Conservation (phyloP, 2,888 invertebrate species). For the Rugalucina vietnamica region DNA sequence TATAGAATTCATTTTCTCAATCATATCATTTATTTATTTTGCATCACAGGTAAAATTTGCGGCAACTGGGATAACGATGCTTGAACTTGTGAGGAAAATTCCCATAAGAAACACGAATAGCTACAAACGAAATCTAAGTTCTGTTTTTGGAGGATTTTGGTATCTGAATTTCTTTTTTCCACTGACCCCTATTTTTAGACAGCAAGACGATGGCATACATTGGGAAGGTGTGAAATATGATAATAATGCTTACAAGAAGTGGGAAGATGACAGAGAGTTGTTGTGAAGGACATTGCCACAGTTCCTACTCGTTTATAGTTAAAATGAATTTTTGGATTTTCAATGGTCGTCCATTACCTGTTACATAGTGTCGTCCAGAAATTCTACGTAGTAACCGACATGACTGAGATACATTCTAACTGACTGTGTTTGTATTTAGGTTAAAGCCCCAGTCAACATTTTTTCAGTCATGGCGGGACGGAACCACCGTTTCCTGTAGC, state of each 20-base stretch:
- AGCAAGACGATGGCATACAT: conserved; percentile 66
- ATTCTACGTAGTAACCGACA: too few species aligned
- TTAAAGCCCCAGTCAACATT: too few species aligned
- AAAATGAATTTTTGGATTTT: too few species aligned
- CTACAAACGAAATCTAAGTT: conserved; percentile 62
- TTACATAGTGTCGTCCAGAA: too few species aligned
- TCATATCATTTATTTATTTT: conserved; percentile 61
- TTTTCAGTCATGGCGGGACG: too few species aligned
- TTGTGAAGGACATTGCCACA: too few species aligned
- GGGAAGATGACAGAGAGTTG: not conserved
- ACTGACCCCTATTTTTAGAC: conserved; percentile 69
- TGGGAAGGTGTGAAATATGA: conserved; percentile 71
- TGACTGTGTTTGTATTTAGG: too few species aligned
- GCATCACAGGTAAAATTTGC: conserved; percentile 56
- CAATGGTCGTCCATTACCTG: too few species aligned
- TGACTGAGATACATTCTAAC: too few species aligned
- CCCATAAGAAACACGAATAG: conserved; percentile 59
- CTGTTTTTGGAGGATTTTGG: conserved; percentile 78
- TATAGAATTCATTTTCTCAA: conserved; percentile 56
- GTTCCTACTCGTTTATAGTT: too few species aligned
- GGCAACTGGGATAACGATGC: conserved; percentile 64
- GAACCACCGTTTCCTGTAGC: too few species aligned
- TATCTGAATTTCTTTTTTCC: conserved; percentile 75
- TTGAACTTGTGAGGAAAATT: conserved; percentile 66
- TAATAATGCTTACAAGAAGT: not conserved